phyloP scores from a whole-genome alignment of 2,888 invertebrate species.

The Pammene fasciana region DNA sequence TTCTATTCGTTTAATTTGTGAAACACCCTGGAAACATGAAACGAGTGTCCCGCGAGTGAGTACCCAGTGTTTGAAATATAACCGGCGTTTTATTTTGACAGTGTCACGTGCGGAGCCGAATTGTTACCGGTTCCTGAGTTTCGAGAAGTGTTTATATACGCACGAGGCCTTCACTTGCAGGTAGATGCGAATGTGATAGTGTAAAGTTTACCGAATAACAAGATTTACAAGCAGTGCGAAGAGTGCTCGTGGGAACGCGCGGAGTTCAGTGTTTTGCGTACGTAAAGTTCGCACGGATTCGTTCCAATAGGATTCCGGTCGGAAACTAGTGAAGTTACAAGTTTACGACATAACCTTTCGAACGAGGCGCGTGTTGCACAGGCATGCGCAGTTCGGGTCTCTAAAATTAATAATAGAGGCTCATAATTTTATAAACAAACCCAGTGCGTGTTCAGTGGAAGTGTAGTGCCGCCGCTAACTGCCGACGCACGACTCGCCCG shows the following conservation, averaged over 20 bases:
- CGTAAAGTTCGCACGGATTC: conserved; percentile 61
- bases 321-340: conserved; percentile 66
- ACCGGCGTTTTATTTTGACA: conserved; percentile 75
- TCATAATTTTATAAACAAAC: conserved; percentile 80
- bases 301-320: conserved; percentile 68
- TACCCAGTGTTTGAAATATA: conserved; percentile 61
- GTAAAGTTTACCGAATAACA: conserved; percentile 56
- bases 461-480: conserved; percentile 65
- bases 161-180: conserved; percentile 77
- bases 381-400: conserved; percentile 77
- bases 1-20: conserved; percentile 82
- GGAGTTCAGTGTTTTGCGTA: conserved; percentile 52
- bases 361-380: conserved; percentile 76
- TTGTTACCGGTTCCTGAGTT: conserved; percentile 81
- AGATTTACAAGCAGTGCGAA: conserved; percentile 53
- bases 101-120: conserved; percentile 78
- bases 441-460: conserved; percentile 61
- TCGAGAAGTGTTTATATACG: conserved; percentile 77
- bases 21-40: conserved; percentile 64
- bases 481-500: conserved; percentile 60
- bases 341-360: conserved; percentile 77
- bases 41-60: conserved; percentile 68
- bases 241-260: conserved; percentile 62
- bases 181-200: conserved; percentile 73
- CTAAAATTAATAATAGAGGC: conserved; percentile 75